A percentile compares a stretch with the other conserved stretches of the same genome.
These are phyloP conservation scores for Seriola aureovittata DNA, from an alignment of 2,113 vertebrate species.

Conservation along the genomic window DNA sequence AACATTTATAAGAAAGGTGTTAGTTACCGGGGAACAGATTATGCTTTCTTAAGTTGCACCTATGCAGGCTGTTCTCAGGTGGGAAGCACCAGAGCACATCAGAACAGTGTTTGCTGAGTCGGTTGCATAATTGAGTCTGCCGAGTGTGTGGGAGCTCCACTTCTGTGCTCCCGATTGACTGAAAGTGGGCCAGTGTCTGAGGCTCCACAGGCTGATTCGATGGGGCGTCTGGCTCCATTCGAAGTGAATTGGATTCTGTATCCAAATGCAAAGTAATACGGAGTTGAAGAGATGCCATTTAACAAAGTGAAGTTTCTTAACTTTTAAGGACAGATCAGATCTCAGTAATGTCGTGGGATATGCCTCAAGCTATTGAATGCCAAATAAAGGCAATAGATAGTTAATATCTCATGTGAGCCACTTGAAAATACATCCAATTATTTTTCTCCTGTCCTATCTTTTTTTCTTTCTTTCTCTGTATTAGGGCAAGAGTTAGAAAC, in stretches of 20 bases:
- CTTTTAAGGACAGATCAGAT: neutral
- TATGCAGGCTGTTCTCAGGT: slow-evolving; percentile 49
- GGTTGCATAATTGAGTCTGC: slow-evolving; percentile 72
- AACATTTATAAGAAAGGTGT: neutral
- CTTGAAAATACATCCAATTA: neutral
- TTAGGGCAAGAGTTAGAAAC: neutral
- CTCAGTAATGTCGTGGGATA: neutral
- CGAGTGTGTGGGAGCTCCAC: slow-evolving; percentile 74
- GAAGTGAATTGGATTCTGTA: slow-evolving; percentile 24
- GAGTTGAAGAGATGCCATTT: neutral
- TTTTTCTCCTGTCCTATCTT: neutral
- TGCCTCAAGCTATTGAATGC: slow-evolving; percentile 4
- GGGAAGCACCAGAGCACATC: slow-evolving; percentile 54
- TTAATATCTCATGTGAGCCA: slow-evolving; percentile 12
- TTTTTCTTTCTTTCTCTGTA: neutral
- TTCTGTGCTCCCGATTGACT: slow-evolving; percentile 68
- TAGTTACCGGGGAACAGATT: neutral
- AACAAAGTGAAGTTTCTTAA: slow-evolving; percentile 13
- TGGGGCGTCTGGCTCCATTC: slow-evolving; percentile 50
- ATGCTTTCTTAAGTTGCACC: slow-evolving; percentile 23
- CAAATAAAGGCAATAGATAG: slow-evolving; percentile 1
- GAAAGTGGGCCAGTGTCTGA: slow-evolving; percentile 75
- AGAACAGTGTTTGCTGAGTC: slow-evolving; percentile 27
- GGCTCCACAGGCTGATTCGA: slow-evolving; percentile 40
- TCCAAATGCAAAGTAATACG: slow-evolving; percentile 10